Evolutionary conservation across 1,140 invertebrate genomes (phyloP).

Genomic region (Adelges cooleyi): DNA sequence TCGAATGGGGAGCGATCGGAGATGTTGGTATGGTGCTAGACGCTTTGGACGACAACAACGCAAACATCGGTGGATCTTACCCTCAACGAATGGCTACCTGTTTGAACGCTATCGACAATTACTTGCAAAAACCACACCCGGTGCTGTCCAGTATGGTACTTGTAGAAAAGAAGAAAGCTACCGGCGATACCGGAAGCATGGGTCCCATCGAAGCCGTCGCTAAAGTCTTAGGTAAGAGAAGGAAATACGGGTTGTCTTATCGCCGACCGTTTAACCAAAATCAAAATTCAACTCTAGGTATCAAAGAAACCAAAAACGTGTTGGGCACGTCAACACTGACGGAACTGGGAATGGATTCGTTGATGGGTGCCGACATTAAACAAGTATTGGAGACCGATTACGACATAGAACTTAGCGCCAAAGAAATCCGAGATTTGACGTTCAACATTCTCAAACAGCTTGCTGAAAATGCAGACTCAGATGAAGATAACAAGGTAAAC

Average conservation of each 20-base stretch:
- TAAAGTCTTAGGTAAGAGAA: conserved; percentile 61
- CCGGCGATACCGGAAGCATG: conserved; percentile 37
- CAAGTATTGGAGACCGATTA: conserved; percentile 86
- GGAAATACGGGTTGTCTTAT: background rate
- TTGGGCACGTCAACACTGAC: conserved; percentile 62
- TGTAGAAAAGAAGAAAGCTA: conserved; percentile 46
- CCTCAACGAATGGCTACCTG: conserved; percentile 86
- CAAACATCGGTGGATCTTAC: conserved; percentile 79
- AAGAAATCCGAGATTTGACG: conserved; percentile 74
- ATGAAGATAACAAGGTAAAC: conserved; percentile 17
- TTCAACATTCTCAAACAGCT: conserved; percentile 60
- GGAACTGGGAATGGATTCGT: conserved; percentile 93
- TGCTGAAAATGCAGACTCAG: conserved; percentile 40
- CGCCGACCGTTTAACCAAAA: background rate
- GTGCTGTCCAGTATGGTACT: conserved; percentile 71
- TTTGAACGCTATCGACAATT: conserved; percentile 68
- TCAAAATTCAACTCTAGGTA: conserved; percentile 34
- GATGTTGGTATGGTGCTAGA: conserved; percentile 88
- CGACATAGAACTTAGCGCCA: conserved; percentile 71
- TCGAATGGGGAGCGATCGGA: conserved; percentile 96
- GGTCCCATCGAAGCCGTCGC: conserved; percentile 58
- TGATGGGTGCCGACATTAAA: conserved; percentile 97
- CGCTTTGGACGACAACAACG: conserved; percentile 64
- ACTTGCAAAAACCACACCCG: conserved; percentile 74
- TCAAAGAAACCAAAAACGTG: conserved; percentile 69